Evolutionary conservation across 1,140 invertebrate species (phyloP).

Genomic region (Drosophila prosaltans): DNA sequence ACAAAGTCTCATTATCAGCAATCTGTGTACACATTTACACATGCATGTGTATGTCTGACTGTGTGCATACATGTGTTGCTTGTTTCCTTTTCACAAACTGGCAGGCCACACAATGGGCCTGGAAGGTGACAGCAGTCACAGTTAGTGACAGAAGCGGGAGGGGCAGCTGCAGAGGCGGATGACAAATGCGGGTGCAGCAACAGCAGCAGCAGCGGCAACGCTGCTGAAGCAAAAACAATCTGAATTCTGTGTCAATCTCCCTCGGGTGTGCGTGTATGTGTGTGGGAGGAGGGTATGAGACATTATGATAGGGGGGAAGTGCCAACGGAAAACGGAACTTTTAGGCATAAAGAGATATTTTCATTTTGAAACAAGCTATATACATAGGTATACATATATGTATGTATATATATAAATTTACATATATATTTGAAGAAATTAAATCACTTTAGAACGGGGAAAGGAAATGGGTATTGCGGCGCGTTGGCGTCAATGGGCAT

Average conservation of each 20-base stretch:
- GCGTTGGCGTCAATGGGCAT: conserved; percentile 25
- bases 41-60: conserved; percentile 17
- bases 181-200: conserved; percentile 57
- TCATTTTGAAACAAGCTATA: conserved; percentile 32
- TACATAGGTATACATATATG: conserved; percentile 37
- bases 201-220: conserved; percentile 8
- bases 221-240: conserved; percentile 36
- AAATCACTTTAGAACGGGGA: conserved; percentile 12
- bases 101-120: conserved; percentile 47
- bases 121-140: conserved; percentile 31
- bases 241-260: conserved; percentile 59
- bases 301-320: background rate
- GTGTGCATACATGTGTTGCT: conserved; percentile 57
- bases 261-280: conserved; percentile 17
- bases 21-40: conserved; percentile 50
- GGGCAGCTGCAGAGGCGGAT: conserved; percentile 45
- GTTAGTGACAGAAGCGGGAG: conserved; percentile 33
- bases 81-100: conserved; percentile 52
- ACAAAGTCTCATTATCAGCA: conserved; percentile 56
- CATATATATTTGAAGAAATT: conserved; percentile 14
- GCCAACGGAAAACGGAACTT: conserved; percentile 35
- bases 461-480: conserved; percentile 16
- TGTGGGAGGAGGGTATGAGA: conserved; percentile 18
- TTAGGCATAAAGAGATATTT: conserved; percentile 38
- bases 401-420: conserved; percentile 37